Base-by-base conservation (phyloP, 2,888 invertebrate species). In the Troides aeacus region DNA sequence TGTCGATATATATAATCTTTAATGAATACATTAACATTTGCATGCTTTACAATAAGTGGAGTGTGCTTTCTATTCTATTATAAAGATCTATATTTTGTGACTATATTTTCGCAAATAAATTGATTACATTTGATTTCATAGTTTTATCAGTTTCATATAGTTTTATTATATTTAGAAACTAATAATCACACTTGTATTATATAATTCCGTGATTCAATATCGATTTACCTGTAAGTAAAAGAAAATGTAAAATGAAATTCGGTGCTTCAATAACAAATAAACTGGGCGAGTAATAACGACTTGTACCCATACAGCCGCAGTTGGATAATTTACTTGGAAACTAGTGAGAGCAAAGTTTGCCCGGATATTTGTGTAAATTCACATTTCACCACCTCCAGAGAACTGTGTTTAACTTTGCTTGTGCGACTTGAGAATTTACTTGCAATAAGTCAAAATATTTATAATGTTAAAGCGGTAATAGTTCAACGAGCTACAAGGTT, bases 321-420 rank as follows among this genome's bases (percentile, higher is more conserved):
- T 68, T 61, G 56, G 60, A 42, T 53, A 61, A 64, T 69, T 69
- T 69, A 69, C 69, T 69, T 61, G n/a, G 57, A 64, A 69, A 69
- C 64, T 64, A 57, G 61, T 56, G 17, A 69, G 42, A 64, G 61
- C 69, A 57, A 69, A 65, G 64, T 64, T 69, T 64, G 56, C 56
- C 53, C 61, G 56, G 24, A 50, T 69, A 69, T 64, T 69, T 64
- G 56, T 53, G 64, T 53, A 65, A 69, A 64, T 69, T 69, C 56
- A 68, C 60, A 42, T 68, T 60, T 68, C 39, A 67, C 36, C 68
- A 21, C 59, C 60, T 39, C 15, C 59, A 64, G 56, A 53, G 36
- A 64, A 24, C 50, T 21, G 21, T 59, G 36, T 59, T 59, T 63
- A 68, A 68, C 15, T 50, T 62, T 17, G 12, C 50, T 50, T 12